Evolutionary conservation across 2,113 vertebrate genomes (phyloP).

Genomic region (Ailuropoda melanoleuca): DNA sequence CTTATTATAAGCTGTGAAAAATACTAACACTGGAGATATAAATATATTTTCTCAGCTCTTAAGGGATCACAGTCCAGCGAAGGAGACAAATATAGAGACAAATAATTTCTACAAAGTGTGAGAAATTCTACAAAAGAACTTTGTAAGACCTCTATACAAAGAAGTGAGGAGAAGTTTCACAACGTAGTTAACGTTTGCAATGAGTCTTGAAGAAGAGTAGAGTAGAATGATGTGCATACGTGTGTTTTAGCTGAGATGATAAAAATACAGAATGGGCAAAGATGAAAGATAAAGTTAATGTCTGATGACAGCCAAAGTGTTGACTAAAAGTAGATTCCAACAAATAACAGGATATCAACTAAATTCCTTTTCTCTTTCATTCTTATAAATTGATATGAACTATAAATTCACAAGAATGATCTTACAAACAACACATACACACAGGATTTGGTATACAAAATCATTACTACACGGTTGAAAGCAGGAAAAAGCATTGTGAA

Average conservation of each 20-base stretch:
- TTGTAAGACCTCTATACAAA: not conserved
- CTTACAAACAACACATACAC: not conserved
- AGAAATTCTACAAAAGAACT: constrained; percentile 27
- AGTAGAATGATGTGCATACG: not conserved
- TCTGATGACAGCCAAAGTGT: not conserved
- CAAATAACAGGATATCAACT: not conserved
- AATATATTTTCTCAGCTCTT: not conserved
- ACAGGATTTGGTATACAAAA: not conserved
- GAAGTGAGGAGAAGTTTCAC: not conserved
- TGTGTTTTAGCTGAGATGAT: not conserved
- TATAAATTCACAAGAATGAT: not conserved
- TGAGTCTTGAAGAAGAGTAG: not conserved
- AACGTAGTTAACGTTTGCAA: not conserved
- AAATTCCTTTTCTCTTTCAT: not conserved
- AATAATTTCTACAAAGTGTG: not conserved
- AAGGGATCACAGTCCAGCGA: not conserved
- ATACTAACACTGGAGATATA: not conserved
- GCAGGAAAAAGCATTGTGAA: not conserved
- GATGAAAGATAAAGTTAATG: not conserved
- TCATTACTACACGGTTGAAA: not conserved
- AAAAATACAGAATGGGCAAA: not conserved
- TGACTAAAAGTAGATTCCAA: not conserved
- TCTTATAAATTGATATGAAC: constrained; percentile 31
- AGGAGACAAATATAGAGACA: not conserved
- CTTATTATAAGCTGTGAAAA: not conserved